These are phyloP conservation scores for Polyommatus iphigenia DNA, from an alignment of 2,888 invertebrate species.

Conservation along the genomic window DNA sequence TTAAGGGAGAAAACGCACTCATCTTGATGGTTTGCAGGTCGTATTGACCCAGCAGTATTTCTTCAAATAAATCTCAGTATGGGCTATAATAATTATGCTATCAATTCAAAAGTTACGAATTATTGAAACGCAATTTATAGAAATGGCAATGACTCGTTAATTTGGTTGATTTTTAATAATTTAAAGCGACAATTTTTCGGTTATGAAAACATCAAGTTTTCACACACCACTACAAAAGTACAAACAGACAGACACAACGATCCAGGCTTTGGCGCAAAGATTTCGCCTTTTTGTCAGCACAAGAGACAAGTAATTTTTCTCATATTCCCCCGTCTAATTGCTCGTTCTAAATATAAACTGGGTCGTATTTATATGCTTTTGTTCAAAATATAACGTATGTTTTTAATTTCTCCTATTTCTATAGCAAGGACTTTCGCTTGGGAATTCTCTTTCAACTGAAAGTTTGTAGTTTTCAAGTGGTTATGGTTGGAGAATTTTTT, in stretches of 20 bases:
- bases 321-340: conserved; percentile 36
- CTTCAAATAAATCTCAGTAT: no score
- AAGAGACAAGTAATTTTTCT: conserved; percentile 35
- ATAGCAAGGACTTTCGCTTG: not conserved
- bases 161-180: no score
- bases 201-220: not conserved
- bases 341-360: conserved; percentile 36
- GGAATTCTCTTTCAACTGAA: not conserved
- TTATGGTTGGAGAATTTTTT: not conserved
- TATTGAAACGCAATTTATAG: no score
- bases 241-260: not conserved
- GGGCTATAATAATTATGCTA: no score
- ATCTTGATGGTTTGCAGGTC: no score
- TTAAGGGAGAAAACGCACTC: no score
- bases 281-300: conserved; percentile 28
- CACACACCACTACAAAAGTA: not conserved
- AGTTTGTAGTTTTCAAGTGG: not conserved
- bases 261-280: not conserved
- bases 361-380: conserved; percentile 34
- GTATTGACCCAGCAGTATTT: no score
- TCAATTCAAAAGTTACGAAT: no score
- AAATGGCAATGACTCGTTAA: no score
- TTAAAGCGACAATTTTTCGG: no score
- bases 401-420: not conserved
- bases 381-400: conserved; percentile 26